Percentiles rank a stretch among this genome's conserved stretches.
phyloP scores from a whole-genome alignment of 1,140 invertebrate genomes.

The Penaeus vannamei region DNA sequence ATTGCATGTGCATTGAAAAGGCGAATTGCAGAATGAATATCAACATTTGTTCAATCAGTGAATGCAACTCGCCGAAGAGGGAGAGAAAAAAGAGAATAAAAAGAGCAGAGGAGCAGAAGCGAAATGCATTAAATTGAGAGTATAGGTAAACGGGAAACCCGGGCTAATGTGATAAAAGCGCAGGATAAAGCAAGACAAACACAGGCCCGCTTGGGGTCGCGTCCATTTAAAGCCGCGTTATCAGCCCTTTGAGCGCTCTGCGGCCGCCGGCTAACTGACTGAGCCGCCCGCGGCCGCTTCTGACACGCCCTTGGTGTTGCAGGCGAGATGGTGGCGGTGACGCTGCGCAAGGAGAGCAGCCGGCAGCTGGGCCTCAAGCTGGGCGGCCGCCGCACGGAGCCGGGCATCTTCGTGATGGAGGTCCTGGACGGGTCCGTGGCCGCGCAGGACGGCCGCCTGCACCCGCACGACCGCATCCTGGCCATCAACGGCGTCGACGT shows the following conservation, averaged over 20 bases:
- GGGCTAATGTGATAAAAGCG: too few species aligned
- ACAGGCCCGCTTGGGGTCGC: too few species aligned
- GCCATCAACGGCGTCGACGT: slow-evolving; percentile 75
- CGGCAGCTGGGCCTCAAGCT: slow-evolving; percentile 73
- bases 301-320: not conserved
- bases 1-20: too few species aligned
- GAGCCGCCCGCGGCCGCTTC: not conserved
- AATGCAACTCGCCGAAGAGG: too few species aligned
- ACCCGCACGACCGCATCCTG: slow-evolving; percentile 78
- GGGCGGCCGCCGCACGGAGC: slow-evolving; percentile 73
- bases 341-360: slow-evolving; percentile 72
- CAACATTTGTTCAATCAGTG: too few species aligned
- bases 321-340: slow-evolving; percentile 70
- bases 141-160: too few species aligned
- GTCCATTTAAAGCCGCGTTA: too few species aligned
- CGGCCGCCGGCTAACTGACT: not conserved
- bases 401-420: slow-evolving; percentile 74
- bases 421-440: slow-evolving; percentile 74
- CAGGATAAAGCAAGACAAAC: too few species aligned
- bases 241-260: slow-evolving; percentile 1
- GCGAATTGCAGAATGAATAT: too few species aligned
- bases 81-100: too few species aligned
- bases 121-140: too few species aligned
- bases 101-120: too few species aligned
- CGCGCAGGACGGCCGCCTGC: slow-evolving; percentile 75